Percentiles rank a stretch among this genome's conserved stretches.
Conservation (phyloP, 64 coral and sea anemone species). For the Actinia tenebrosa region DNA sequence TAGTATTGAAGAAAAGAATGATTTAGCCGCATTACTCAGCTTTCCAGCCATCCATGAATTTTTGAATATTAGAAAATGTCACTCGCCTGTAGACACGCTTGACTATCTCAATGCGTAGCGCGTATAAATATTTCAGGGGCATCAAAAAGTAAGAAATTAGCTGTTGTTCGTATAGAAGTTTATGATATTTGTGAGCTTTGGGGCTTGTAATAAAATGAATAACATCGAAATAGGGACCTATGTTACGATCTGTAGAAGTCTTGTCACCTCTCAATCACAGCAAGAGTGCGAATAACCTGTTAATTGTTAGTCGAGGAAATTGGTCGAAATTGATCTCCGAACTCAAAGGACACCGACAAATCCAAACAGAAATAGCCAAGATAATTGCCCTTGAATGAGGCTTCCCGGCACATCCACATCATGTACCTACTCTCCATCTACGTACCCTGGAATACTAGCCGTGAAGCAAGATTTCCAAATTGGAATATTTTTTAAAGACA, state of each 20-base stretch:
- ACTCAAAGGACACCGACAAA: slow-evolving; percentile 86
- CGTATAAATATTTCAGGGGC: background rate
- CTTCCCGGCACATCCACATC: slow-evolving; percentile 20
- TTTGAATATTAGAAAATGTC: background rate
- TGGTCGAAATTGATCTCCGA: slow-evolving; percentile 98
- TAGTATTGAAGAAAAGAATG: background rate
- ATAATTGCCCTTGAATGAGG: slow-evolving; percentile 86
- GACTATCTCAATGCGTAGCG: background rate
- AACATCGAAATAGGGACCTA: slow-evolving; percentile 59
- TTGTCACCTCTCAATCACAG: slow-evolving; percentile 78
- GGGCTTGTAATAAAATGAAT: slow-evolving; percentile 75
- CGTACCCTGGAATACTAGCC: background rate
- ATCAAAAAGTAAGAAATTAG: background rate
- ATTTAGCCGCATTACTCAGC: background rate
- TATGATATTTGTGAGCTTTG: background rate
- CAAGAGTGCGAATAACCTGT: slow-evolving; percentile 84
- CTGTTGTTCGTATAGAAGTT: background rate
- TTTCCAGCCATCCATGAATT: background rate
- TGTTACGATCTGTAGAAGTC: slow-evolving; percentile 25
- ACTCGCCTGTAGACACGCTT: background rate
- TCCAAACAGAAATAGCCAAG: slow-evolving; percentile 55
- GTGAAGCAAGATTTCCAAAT: background rate
- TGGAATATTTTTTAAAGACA: background rate
- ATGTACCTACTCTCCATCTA: background rate
- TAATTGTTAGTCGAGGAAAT: slow-evolving; percentile 99